Percentiles rank a stretch among this genome's conserved stretches.
Evolutionary conservation across 2,797 vertebrate genomes (phyloP).

Genomic region (Bucorvus abyssinicus): DNA sequence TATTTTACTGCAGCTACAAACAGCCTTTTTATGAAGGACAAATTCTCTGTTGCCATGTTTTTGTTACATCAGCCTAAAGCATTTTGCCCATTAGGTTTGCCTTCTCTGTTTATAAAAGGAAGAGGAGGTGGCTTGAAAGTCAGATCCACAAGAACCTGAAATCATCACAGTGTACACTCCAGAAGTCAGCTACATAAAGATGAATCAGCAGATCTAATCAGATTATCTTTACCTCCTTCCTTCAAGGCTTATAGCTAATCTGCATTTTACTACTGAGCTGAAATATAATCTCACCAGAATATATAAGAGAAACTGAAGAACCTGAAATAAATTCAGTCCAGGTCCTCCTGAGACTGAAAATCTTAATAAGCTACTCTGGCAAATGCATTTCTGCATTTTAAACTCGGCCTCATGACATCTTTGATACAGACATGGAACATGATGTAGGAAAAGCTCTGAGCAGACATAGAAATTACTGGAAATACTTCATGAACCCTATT

Average conservation of each 20-base stretch:
- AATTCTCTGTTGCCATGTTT: neutral
- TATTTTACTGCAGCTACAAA: neutral
- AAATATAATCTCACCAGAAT: neutral
- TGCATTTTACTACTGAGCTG: neutral
- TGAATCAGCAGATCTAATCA: neutral
- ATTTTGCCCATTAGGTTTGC: neutral
- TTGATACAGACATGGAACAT: neutral
- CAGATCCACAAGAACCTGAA: neutral
- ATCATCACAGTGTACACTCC: neutral
- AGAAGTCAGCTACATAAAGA: neutral
- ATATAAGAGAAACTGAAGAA: neutral
- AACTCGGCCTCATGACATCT: neutral
- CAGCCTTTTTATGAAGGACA: neutral
- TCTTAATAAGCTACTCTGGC: neutral
- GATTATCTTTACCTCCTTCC: neutral
- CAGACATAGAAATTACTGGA: neutral
- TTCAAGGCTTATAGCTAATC: neutral
- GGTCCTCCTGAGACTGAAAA: neutral
- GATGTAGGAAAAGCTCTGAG: neutral
- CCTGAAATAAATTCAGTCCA: neutral
- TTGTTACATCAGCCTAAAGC: neutral
- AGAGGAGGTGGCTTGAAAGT: neutral
- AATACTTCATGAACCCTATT: neutral
- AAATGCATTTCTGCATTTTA: conserved; percentile 1
- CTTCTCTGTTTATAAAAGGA: neutral